phyloP scores from a whole-genome alignment of 2,888 invertebrate genomes.

The Andrena chrysosceles region DNA sequence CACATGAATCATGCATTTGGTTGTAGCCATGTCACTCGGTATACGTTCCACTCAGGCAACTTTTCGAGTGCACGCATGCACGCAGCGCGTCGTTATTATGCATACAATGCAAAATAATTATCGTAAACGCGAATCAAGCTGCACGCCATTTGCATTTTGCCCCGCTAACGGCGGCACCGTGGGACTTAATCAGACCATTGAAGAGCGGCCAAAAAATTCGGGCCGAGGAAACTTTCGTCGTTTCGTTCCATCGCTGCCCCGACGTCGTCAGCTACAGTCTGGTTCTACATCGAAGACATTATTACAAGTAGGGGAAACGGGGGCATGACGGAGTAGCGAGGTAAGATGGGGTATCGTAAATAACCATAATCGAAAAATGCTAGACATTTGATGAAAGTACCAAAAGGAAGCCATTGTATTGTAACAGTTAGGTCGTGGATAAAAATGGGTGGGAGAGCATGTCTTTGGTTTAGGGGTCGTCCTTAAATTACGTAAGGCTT shows the following conservation, averaged over 20 bases:
- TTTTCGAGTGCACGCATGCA: slow-evolving; percentile 54
- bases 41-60: slow-evolving; percentile 53
- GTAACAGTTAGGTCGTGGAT: no score
- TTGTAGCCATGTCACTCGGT: slow-evolving; percentile 69
- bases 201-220: slow-evolving; percentile 11
- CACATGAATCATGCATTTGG: slow-evolving; percentile 81
- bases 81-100: slow-evolving; percentile 68
- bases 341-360: no score
- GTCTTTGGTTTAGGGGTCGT: no score
- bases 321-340: no score
- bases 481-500: no score
- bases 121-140: slow-evolving; percentile 72
- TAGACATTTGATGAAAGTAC: no score
- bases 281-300: no score
- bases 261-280: no score
- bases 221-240: background rate
- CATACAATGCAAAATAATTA: slow-evolving; percentile 79
- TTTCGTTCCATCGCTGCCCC: background rate
- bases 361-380: no score
- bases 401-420: no score
- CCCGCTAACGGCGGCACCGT: slow-evolving; percentile 35
- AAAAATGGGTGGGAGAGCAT: no score
- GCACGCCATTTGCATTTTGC: slow-evolving; percentile 64
- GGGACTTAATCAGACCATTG: slow-evolving; percentile 39
- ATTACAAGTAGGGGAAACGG: no score